These are phyloP conservation scores for Aix galericulata DNA, from an alignment of 2,113 vertebrate species.

Conservation along the genomic window DNA sequence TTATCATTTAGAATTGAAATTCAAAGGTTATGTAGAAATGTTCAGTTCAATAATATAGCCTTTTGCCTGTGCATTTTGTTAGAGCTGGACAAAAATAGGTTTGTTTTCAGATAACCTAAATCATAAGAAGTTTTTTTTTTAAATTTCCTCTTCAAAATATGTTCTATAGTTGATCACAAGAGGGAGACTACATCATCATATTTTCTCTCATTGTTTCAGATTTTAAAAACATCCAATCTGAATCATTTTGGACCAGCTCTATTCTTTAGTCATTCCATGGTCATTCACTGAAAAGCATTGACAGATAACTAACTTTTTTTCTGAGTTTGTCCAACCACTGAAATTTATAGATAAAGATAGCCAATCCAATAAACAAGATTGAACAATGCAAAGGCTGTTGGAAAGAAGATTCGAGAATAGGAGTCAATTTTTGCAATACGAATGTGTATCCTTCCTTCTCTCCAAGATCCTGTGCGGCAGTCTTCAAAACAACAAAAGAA, in stretches of 20 bases:
- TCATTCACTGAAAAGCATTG: neutral
- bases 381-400: conserved; percentile 94
- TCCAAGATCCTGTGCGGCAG: conserved; percentile 92
- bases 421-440: conserved; percentile 95
- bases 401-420: conserved; percentile 95
- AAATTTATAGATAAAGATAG: conserved; percentile 90
- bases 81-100: neutral
- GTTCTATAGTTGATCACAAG: conserved; percentile 38
- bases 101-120: neutral
- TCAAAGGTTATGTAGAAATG: neutral
- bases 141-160: neutral
- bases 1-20: neutral
- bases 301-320: conserved; percentile 4
- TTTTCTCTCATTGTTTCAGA: conserved; percentile 5
- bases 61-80: conserved; percentile 17
- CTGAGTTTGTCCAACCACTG: conserved; percentile 28
- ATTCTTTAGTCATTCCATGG: conserved; percentile 5
- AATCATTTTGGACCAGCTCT: conserved; percentile 8
- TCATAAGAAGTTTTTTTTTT: neutral
- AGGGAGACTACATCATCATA: conserved; percentile 29
- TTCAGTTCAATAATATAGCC: neutral
- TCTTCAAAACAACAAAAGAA: conserved; percentile 98
- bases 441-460: conserved; percentile 94
- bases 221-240: conserved; percentile 14
- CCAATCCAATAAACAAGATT: conserved; percentile 97